Conservation (phyloP, 2,113 vertebrate genomes). For the Ailuropoda melanoleuca region DNA sequence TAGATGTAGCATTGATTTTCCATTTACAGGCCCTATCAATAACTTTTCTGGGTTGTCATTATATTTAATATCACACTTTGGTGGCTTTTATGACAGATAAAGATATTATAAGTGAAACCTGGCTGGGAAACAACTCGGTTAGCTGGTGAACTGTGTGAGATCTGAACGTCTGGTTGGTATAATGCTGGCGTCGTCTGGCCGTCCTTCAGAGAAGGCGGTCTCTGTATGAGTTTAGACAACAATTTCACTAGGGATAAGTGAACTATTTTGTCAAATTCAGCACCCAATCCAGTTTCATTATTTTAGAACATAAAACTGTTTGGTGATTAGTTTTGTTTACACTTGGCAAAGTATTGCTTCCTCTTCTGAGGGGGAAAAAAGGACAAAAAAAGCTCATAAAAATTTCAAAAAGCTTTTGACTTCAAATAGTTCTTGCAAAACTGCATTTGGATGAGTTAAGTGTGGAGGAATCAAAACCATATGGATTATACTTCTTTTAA, state of each 20-base stretch:
- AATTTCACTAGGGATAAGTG: constrained; percentile 36
- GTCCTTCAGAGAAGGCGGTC: neutral
- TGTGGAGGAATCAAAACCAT: constrained; percentile 76
- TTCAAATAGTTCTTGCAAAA: constrained; percentile 77
- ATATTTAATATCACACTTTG: neutral
- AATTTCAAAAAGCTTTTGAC: constrained; percentile 72
- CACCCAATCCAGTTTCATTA: constrained; percentile 56
- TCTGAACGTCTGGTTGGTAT: neutral
- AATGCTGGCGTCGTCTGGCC: neutral
- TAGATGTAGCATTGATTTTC: neutral
- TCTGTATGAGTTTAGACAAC: neutral
- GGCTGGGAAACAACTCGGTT: neutral
- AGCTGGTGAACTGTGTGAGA: neutral
- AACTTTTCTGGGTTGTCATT: neutral
- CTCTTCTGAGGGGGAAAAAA: constrained; percentile 35
- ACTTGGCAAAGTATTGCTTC: constrained; percentile 73
- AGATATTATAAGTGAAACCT: neutral
- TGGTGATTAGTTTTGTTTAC: constrained; percentile 75
- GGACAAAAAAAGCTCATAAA: constrained; percentile 64
- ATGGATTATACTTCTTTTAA: constrained; percentile 73
- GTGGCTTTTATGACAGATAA: constrained; percentile 7
- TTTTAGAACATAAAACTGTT: constrained; percentile 60
- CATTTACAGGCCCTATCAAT: neutral
- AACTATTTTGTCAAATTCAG: constrained; percentile 54
- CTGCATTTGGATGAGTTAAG: constrained; percentile 72